Evolutionary conservation across 2,888 invertebrate genomes (phyloP), one percentile per base, ranked within the genome.

Genomic region (Xylocampa areola): DNA sequence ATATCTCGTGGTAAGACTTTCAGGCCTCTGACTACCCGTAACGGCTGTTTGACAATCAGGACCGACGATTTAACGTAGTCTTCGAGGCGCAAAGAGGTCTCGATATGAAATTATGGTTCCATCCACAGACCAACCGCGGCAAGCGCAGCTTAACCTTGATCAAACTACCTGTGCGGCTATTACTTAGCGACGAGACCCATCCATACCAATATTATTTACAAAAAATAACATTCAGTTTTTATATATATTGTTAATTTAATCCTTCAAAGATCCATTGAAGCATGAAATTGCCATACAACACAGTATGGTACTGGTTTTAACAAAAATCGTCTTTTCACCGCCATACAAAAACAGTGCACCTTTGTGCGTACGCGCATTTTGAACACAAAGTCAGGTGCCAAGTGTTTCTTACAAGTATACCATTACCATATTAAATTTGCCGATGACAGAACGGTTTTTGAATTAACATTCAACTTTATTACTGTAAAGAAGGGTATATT

Each of bases 381-480:
- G 53, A 40, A 50, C 50, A 65, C 68, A 72, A 62, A 70, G 69
- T 75, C 76, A 79, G 73, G 73, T 73, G 69, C 49, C 55, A 63
- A 76, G 39, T 60, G 62, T 58, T 61, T 50, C 61, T 51, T 55
- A 50, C 52, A 59, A 51, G 36, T 55, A 55, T 45, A 54, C 41
- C 35, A 36, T n/a, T 23, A 48, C 32, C 39, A 32, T 30, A 44
- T 3, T 37, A 52, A 27, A 35, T 41, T 36, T 50, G 30, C 40
- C 25, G n/a, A 19, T 33, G 13, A 45, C 8, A 7, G 17, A 41
- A 54, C 36, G 7, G 7, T 17, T 10, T 16, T 2, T 0, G 10
- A 23, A 7, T 21, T 5, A 5, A 65, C 21, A 30, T 4, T 25
- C 5, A 19, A 58, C 59, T 27, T 21, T 65, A 52, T 1, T 0